These are phyloP conservation scores for Lithophane ornitopus DNA, from an alignment of 2,888 invertebrate genomes.

Conservation along the genomic window DNA sequence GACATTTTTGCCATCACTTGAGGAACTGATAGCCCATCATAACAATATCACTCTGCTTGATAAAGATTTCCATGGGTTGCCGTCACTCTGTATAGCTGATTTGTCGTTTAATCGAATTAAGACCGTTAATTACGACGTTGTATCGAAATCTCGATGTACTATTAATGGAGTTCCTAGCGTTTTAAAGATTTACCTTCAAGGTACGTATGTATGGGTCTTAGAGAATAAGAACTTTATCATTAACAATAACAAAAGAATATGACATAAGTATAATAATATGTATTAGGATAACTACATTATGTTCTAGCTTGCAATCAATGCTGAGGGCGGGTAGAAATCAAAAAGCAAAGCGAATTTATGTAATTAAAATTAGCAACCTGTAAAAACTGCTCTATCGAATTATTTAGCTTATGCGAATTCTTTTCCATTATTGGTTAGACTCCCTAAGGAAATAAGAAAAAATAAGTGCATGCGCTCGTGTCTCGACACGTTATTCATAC, in stretches of 20 bases:
- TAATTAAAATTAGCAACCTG: background rate
- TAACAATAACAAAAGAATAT: background rate
- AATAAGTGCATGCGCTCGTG: slow-evolving; percentile 11
- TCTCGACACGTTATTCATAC: background rate
- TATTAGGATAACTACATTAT: background rate
- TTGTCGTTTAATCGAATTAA: slow-evolving; percentile 94
- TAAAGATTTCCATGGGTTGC: slow-evolving; percentile 95
- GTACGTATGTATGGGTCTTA: slow-evolving; percentile 86
- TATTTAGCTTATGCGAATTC: slow-evolving; percentile 50
- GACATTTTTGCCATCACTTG: slow-evolving; percentile 94
- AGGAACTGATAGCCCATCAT: slow-evolving; percentile 94
- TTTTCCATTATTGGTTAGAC: background rate
- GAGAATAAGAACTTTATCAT: slow-evolving; percentile 6
- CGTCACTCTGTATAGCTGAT: slow-evolving; percentile 95
- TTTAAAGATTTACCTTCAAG: slow-evolving; percentile 95
- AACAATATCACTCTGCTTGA: slow-evolving; percentile 94
- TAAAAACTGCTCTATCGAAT: slow-evolving; percentile 40
- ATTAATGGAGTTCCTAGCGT: slow-evolving; percentile 95
- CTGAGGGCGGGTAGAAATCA: background rate
- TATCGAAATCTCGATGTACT: slow-evolving; percentile 95
- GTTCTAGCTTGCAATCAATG: slow-evolving; percentile 15
- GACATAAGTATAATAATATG: background rate
- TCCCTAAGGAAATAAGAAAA: background rate
- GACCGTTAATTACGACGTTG: slow-evolving; percentile 93
- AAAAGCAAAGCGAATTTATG: slow-evolving; percentile 60